Evolutionary conservation across 2,797 vertebrate genomes (phyloP).

Genomic region (Sparidentex hasta): DNA sequence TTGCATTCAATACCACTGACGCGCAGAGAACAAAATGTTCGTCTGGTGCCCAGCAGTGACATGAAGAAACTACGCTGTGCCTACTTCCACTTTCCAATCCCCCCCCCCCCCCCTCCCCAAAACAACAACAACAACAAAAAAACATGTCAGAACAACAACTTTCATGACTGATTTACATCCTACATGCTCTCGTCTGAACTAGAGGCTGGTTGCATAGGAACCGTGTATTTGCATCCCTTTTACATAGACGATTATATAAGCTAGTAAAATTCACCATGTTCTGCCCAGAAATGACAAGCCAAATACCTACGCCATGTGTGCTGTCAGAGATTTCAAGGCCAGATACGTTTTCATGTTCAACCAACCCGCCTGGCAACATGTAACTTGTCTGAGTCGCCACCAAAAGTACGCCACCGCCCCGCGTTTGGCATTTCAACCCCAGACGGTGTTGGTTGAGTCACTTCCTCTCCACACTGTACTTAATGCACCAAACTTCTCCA

Average conservation of each 20-base stretch:
- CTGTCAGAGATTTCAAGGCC: neutral
- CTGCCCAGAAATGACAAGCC: neutral
- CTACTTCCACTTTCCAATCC: slow-evolving; percentile 68
- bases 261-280: slow-evolving; percentile 18
- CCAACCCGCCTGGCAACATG: slow-evolving; percentile 1
- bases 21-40: slow-evolving; percentile 54
- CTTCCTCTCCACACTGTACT: slow-evolving; percentile 12
- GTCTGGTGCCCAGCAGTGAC: slow-evolving; percentile 31
- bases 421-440: slow-evolving; percentile 1
- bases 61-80: slow-evolving; percentile 30
- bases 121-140: neutral
- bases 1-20: slow-evolving; percentile 9
- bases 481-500: neutral
- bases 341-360: slow-evolving; percentile 16
- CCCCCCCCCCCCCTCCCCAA: neutral
- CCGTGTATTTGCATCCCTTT: slow-evolving; percentile 49
- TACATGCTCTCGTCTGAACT: neutral
- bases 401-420: neutral
- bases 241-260: slow-evolving; percentile 28
- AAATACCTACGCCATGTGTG: neutral
- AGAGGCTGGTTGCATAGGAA: neutral
- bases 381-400: slow-evolving; percentile 15
- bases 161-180: neutral
- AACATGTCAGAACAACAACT: neutral
- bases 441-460: slow-evolving; percentile 29